Evolutionary conservation across 2,113 vertebrate species (phyloP).

Genomic region (Poeciliopsis prolifica): DNA sequence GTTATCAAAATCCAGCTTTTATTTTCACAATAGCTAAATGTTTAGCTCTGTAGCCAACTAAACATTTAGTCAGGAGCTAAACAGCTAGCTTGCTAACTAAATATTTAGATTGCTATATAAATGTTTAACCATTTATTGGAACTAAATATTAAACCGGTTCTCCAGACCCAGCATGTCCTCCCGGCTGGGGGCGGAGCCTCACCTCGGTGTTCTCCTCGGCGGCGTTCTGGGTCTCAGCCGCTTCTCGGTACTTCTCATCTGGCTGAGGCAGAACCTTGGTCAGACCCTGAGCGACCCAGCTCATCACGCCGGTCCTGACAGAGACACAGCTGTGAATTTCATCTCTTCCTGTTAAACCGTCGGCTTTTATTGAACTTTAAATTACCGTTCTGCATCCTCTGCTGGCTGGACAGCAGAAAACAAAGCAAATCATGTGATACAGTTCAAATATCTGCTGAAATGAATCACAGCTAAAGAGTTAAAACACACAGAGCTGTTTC

Average conservation of each 20-base stretch:
- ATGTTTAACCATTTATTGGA: too few relatives aligned
- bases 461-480: neutral
- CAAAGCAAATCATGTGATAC: neutral
- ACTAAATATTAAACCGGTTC: too few relatives aligned
- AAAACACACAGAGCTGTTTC: neutral
- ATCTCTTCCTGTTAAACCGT: neutral
- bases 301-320: constrained; percentile 77
- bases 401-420: constrained; percentile 17
- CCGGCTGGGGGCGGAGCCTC: neutral
- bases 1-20: too few relatives aligned
- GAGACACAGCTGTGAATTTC: neutral
- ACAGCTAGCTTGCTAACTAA: too few relatives aligned
- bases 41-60: too few relatives aligned
- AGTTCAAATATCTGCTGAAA: neutral
- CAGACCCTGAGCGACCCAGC: constrained; percentile 86
- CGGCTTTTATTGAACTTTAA: too few relatives aligned
- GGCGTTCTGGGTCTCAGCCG: fast-evolving
- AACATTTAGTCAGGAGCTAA: too few relatives aligned
- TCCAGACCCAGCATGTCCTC: neutral
- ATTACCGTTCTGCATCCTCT: constrained; percentile 69
- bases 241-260: constrained; percentile 55
- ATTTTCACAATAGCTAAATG: too few relatives aligned
- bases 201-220: constrained; percentile 73
- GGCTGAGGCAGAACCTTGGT: constrained; percentile 89
- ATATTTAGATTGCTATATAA: too few relatives aligned